Conservation (phyloP, 2,888 invertebrate genomes). For the Labia minor region DNA sequence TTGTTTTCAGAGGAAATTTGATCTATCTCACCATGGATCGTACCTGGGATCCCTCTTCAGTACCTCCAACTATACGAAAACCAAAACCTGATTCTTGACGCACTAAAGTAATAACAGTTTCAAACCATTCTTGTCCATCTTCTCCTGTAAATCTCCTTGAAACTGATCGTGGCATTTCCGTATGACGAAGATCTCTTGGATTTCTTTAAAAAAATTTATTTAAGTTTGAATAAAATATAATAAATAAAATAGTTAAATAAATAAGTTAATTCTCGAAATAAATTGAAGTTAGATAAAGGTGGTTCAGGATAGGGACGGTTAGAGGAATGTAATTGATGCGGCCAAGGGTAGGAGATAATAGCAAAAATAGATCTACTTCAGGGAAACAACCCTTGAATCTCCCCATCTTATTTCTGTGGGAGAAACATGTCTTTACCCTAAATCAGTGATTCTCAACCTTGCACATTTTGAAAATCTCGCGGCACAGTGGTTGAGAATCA, state of each 20-base stretch:
- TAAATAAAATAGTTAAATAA: neutral
- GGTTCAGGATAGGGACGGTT: too few relatives aligned
- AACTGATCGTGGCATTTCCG: neutral
- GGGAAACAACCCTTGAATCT: too few relatives aligned
- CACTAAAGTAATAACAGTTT: constrained; percentile 68
- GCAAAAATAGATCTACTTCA: too few relatives aligned
- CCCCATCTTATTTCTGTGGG: too few relatives aligned
- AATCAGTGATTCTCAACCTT: too few relatives aligned
- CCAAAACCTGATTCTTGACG: constrained; percentile 94
- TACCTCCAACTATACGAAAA: constrained; percentile 94
- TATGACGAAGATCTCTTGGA: constrained; percentile 31
- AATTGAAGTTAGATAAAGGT: neutral
- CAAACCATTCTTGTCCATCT: constrained; percentile 43
- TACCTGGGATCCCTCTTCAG: constrained; percentile 91
- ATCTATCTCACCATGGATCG: constrained; percentile 30
- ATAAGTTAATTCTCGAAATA: neutral
- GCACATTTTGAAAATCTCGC: too few relatives aligned
- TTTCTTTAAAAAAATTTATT: constrained; percentile 30
- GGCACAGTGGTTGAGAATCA: too few relatives aligned
- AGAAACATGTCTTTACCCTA: too few relatives aligned
- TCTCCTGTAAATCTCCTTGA: constrained; percentile 30
- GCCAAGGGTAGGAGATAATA: neutral
- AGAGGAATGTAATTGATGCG: too few relatives aligned
- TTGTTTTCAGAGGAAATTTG: too few relatives aligned
- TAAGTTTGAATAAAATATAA: neutral